phyloP scores from a whole-genome alignment of 2,113 vertebrate genomes.

The Oxyruncus cristatus region DNA sequence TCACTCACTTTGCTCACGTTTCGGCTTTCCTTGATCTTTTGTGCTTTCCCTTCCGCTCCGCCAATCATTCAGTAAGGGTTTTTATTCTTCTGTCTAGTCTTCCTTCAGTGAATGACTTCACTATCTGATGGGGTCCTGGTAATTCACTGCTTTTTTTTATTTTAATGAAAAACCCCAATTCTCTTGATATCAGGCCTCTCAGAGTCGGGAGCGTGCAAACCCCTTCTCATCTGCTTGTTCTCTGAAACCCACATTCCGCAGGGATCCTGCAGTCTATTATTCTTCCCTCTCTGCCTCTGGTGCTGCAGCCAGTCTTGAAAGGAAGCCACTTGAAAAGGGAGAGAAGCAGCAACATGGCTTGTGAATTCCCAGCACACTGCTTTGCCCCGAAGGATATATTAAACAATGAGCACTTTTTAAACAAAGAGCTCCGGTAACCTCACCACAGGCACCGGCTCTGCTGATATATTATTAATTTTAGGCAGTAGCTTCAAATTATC shows the following conservation, averaged over 20 bases:
- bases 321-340: not conserved
- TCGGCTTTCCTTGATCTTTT: not conserved
- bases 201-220: not conserved
- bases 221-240: not conserved
- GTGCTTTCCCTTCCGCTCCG: not conserved
- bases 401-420: not conserved
- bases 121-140: not conserved
- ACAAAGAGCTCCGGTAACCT: not conserved
- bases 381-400: conserved; percentile 13
- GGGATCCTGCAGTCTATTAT: not conserved
- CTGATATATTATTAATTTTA: conserved; percentile 10
- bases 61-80: not conserved
- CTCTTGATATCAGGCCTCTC: not conserved
- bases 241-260: not conserved
- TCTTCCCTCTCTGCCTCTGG: not conserved
- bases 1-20: not conserved
- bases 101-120: not conserved
- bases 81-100: not conserved
- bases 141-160: not conserved
- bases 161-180: conserved; percentile 7
- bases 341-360: conserved; percentile 10
- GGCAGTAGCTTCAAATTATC: not conserved
- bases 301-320: not conserved
- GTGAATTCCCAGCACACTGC: conserved; percentile 12
- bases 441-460: not conserved